Base-by-base conservation (phyloP, 2,113 vertebrate species). In the Pluvialis apricaria region DNA sequence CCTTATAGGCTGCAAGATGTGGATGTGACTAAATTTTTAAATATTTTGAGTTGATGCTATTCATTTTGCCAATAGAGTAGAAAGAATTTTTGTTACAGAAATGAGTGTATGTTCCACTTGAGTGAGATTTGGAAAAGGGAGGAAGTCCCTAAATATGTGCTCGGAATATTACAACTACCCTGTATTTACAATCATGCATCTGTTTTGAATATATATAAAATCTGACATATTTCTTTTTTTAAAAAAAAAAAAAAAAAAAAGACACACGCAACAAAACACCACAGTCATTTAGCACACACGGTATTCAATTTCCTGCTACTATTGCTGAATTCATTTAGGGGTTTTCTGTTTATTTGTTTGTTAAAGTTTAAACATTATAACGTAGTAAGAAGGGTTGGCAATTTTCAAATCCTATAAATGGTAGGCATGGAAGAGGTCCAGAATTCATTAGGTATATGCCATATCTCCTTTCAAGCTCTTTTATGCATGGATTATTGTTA, bases 11-110 rank as follows among this genome's bases (percentile, higher is more conserved):
- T 98, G 98, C 98, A 91, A 98, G 98, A 99, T 99, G 99, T 96
- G 98, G 99, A 99, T 99, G 99, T 99, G 99, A 99, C 99, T 99
- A 98, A 99, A 99, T 99, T 99, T 98, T 99, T 99, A 99, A 99
- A 99, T 99, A 99, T 99, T 99, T 98, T 98, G 97, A 98, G 98
- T 99, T 98, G 98, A 99, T 98, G 98, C 98, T 99, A 98, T 98
- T 98, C 98, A 98, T 98, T 98, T 98, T 98, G 98, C 98, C 98
- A 98, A 98, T 98, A 98, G 98, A 98, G 98, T 98, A 98, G 98
- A 98, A 98, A 98, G 97, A 98, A 98, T 98, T 98, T 98, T 98
- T 98, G 98, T 99, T 99, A 98, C 97, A 98, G 98, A 98, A 98
- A 98, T 98, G 98, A 98, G 98, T 98, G 98, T 98, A 98, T 98